Evolutionary conservation across 2,113 vertebrate species (phyloP).

Genomic region (Peromyscus polionotus): DNA sequence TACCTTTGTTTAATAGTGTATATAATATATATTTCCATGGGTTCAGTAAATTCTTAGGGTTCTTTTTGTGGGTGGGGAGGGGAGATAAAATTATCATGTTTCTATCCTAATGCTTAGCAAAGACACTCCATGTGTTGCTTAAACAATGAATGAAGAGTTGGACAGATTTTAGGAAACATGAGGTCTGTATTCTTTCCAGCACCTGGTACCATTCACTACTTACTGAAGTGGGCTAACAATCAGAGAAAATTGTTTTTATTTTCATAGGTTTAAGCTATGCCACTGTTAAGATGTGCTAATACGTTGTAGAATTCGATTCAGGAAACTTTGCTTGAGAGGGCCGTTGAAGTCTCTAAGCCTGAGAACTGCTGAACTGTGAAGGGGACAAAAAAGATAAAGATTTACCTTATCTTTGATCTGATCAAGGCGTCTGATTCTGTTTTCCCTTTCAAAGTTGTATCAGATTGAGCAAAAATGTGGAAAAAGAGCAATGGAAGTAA

Average conservation of each 20-base stretch:
- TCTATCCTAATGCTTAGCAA: not conserved
- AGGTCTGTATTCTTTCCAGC: not conserved
- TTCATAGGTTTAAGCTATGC: not conserved
- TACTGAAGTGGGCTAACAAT: not conserved
- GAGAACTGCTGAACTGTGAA: constrained; percentile 50
- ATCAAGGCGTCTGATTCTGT: constrained; percentile 34
- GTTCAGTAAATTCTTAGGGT: not conserved
- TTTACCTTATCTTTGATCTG: constrained; percentile 76
- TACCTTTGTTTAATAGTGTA: not conserved
- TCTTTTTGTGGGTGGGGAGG: not conserved
- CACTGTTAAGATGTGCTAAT: constrained; percentile 5
- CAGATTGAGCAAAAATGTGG: constrained; percentile 60
- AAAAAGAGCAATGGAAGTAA: constrained; percentile 31
- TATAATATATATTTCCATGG: not conserved
- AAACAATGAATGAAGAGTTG: not conserved
- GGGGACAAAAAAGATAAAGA: constrained; percentile 64
- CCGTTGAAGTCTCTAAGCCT: not conserved
- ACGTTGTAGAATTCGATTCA: constrained; percentile 13
- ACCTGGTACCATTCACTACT: not conserved
- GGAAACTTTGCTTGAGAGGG: not conserved
- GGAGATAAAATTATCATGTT: not conserved
- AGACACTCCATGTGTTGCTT: not conserved
- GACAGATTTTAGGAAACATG: not conserved
- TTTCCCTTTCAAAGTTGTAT: constrained; percentile 59
- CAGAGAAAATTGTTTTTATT: constrained; percentile 13